phyloP scores from a whole-genome alignment of 2,113 vertebrate genomes.

The Spilogale gracilis region DNA sequence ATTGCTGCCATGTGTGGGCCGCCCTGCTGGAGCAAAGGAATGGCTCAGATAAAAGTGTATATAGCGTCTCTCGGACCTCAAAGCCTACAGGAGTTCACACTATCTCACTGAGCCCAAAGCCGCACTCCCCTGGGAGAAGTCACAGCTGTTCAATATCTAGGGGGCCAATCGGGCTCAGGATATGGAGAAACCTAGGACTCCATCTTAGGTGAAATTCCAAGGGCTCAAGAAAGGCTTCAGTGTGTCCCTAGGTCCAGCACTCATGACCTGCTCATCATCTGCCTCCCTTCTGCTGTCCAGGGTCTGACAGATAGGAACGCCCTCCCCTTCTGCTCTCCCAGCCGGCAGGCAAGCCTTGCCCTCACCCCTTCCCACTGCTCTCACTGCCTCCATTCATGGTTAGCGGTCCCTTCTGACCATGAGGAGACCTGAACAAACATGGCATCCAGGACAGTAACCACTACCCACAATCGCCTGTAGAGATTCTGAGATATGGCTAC shows the following conservation, averaged over 20 bases:
- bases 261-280: not conserved
- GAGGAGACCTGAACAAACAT: not conserved
- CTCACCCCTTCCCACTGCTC: fast-evolving
- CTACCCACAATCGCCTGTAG: not conserved
- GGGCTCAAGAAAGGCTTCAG: not conserved
- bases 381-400: not conserved
- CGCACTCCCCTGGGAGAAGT: conserved; percentile 6
- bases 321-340: not conserved
- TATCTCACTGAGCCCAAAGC: conserved; percentile 50
- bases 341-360: not conserved
- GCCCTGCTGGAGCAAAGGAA: not conserved
- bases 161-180: not conserved
- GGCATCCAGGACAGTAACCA: not conserved
- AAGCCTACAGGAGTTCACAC: conserved; percentile 60
- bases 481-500: not conserved
- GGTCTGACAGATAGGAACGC: not conserved
- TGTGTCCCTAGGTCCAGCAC: not conserved
- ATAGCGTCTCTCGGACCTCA: conserved; percentile 56
- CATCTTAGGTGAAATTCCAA: conserved; percentile 33
- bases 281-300: not conserved
- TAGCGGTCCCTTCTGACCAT: not conserved
- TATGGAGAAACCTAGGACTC: not conserved
- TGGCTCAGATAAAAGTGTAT: conserved; percentile 44
- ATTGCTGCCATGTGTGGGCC: conserved; percentile 50
- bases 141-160: conserved; percentile 75